These are phyloP conservation scores for Bambusicola thoracicus DNA, from an alignment of 2,113 vertebrate species.

Conservation along the genomic window DNA sequence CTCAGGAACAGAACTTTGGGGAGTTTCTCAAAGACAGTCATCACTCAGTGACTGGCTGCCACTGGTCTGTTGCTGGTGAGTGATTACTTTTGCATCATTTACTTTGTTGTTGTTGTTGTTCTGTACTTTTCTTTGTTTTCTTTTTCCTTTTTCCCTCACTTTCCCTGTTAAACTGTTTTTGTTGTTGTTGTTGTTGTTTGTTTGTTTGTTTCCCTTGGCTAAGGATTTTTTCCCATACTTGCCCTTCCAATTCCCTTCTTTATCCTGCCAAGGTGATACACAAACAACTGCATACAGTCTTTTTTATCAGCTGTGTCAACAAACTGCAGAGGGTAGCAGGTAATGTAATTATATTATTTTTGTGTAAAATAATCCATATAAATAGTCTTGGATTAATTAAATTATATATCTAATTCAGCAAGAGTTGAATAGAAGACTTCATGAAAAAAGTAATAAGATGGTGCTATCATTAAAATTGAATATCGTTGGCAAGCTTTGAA, in stretches of 20 bases:
- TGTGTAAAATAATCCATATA: neutral
- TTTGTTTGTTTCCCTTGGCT: neutral
- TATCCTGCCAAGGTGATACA: rapidly evolving
- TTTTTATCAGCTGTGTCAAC: neutral
- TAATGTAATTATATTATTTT: neutral
- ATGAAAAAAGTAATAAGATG: neutral
- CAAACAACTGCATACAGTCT: rapidly evolving
- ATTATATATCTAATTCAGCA: neutral
- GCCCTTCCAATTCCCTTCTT: neutral
- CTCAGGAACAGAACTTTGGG: neutral
- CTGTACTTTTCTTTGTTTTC: too few species aligned
- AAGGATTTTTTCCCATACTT: neutral
- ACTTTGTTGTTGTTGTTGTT: neutral
- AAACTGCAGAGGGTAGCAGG: neutral
- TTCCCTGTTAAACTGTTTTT: neutral
- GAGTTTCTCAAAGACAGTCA: neutral
- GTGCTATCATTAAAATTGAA: neutral
- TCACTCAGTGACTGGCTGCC: rapidly evolving
- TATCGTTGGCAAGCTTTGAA: neutral
- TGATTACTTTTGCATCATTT: neutral
- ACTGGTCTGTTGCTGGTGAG: neutral
- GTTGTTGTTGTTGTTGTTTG: neutral
- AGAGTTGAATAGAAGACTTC: neutral
- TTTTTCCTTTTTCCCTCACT: neutral
- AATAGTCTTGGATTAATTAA: neutral